Evolutionary conservation across 2,113 vertebrate species (phyloP), one percentile per base, ranked within the genome.

Genomic region (Rhinogobius similis): DNA sequence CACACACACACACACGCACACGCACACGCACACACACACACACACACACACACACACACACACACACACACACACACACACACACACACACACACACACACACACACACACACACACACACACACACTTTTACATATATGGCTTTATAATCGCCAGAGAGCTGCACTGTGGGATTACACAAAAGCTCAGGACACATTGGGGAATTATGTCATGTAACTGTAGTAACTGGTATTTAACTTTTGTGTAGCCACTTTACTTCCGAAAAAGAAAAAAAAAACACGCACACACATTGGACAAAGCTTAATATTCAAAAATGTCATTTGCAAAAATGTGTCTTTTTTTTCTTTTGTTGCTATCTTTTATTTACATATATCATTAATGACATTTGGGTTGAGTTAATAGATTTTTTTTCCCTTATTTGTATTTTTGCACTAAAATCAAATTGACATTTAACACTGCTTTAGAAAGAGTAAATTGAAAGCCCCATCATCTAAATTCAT

Each of bases 71-170:
- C 41, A 43, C 27, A 75, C 53, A 66, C 39, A 76, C 68, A 73
- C 71, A 65, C 63, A 27, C 26, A 64, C 46, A n/a, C 6, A 46
- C 44, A 46, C 10, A 20, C 43, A 39, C 38, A 76, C 67, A 62
- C 41, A 43, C 27, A 75, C 53, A 66, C 46, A 76, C 68, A 65
- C 41, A 43, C 23, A 75, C 48, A 66, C 46, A 76, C 68, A 73
- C 71, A 65, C 63, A 23, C 26, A 64, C 46, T 50, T 41, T 64
- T 65, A 69, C 56, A 70, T 67, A 77, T 41, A 32, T 11, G 23
- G 53, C 62, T 53, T 44, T 55, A 76, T 50, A 59, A 39, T 71
- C 56, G 61, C 39, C 27, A 64, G 26, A 68, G 61, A 72, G 67
- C 62, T 46, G 38, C 68, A 75, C 55, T 44, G 62, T 56, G 27